phyloP scores from a whole-genome alignment of 2,113 vertebrate genomes.

The Coturnix japonica region DNA sequence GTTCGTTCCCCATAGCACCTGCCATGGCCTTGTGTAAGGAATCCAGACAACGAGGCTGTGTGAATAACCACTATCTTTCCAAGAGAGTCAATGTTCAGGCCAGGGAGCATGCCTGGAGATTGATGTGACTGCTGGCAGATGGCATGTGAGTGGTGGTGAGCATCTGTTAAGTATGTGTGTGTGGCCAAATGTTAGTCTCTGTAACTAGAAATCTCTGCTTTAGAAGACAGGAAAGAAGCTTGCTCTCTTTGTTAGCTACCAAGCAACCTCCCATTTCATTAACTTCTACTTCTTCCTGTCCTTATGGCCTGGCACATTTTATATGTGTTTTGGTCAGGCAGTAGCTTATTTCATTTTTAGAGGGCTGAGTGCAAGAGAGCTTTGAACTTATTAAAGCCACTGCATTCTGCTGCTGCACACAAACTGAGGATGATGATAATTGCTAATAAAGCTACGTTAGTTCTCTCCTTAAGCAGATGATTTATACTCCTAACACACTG shows the following conservation, averaged over 20 bases:
- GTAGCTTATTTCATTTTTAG: background rate
- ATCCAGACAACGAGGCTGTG: background rate
- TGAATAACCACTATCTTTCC: background rate
- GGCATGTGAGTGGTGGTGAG: background rate
- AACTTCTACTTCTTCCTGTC: background rate
- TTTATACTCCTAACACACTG: background rate
- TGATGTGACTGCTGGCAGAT: background rate
- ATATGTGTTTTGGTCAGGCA: background rate
- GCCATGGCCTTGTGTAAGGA: background rate
- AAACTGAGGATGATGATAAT: background rate
- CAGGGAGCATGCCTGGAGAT: background rate
- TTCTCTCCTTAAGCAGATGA: background rate
- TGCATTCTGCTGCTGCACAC: background rate
- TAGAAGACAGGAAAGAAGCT: background rate
- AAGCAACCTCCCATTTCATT: background rate
- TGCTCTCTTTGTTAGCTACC: background rate
- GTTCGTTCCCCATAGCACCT: background rate
- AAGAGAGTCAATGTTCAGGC: background rate
- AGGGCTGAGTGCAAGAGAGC: background rate
- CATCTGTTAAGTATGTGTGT: background rate
- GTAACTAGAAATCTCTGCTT: background rate
- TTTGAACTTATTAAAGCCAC: background rate
- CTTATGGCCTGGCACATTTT: background rate
- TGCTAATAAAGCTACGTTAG: conserved; percentile 15
- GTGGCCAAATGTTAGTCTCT: background rate